Evolutionary conservation across 1,140 invertebrate genomes (phyloP).

Genomic region (Psix sp.): DNA sequence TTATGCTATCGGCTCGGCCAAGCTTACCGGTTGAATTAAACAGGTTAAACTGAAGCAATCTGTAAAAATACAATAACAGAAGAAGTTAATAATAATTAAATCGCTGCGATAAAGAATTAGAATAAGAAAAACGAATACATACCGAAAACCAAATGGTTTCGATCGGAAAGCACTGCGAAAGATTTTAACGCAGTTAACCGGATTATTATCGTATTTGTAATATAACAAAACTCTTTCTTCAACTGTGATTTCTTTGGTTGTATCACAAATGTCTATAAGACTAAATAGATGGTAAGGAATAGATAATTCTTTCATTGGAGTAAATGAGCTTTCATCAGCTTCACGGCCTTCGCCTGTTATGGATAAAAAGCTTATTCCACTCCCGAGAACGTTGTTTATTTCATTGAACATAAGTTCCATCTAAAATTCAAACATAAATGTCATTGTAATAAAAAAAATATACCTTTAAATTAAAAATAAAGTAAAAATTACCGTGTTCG

Average conservation of each 20-base stretch:
- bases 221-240: constrained; percentile 95
- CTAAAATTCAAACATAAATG: constrained; percentile 49
- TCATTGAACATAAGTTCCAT: constrained; percentile 81
- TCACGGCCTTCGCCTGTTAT: constrained; percentile 95
- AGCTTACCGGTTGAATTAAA: constrained; percentile 91
- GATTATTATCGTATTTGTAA: constrained; percentile 97
- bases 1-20: constrained; percentile 89
- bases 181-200: constrained; percentile 98
- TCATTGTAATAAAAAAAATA: not conserved
- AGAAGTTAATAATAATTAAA: constrained; percentile 4
- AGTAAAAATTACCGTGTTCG: constrained; percentile 80
- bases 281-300: constrained; percentile 97
- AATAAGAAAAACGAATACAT: constrained; percentile 10
- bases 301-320: constrained; percentile 88
- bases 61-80: constrained; percentile 66
- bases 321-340: constrained; percentile 90
- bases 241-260: constrained; percentile 92
- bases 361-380: constrained; percentile 92
- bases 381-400: constrained; percentile 90
- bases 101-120: not conserved
- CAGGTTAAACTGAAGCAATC: constrained; percentile 94
- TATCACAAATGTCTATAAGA: constrained; percentile 96
- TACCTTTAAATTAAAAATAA: constrained; percentile 4
- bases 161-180: constrained; percentile 90
- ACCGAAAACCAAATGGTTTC: constrained; percentile 91